A percentile compares a stretch with the other conserved stretches of the same genome.
phyloP scores from a whole-genome alignment of 2,113 vertebrate genomes.

The Charina bottae region DNA sequence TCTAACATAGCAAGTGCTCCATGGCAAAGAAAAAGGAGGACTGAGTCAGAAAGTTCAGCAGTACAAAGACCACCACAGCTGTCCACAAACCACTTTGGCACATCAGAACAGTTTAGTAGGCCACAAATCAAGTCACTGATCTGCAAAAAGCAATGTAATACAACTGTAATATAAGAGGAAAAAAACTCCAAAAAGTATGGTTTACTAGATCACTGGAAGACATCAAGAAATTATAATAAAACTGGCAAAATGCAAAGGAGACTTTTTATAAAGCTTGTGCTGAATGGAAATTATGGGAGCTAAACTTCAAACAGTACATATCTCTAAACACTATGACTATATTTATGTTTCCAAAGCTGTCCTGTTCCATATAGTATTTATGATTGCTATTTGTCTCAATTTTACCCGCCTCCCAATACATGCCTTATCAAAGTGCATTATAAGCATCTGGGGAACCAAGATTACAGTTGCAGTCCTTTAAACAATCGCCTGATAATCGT shows the following conservation, averaged over 20 bases:
- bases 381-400: not conserved
- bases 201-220: not conserved
- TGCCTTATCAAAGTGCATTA: not conserved
- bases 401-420: not conserved
- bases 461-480: not conserved
- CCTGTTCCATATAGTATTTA: not conserved
- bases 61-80: constrained; percentile 76
- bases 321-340: too few relatives aligned
- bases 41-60: constrained; percentile 52
- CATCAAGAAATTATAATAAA: not conserved
- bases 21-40: constrained; percentile 87
- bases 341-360: not conserved
- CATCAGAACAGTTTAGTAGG: constrained; percentile 29
- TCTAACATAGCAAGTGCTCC: constrained; percentile 92
- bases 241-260: not conserved
- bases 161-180: not conserved
- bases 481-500: not conserved
- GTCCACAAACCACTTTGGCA: constrained; percentile 80
- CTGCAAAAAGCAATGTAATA: constrained; percentile 66
- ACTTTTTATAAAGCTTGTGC: not conserved
- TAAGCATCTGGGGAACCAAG: not conserved
- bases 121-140: constrained; percentile 79
- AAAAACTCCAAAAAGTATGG: not conserved
- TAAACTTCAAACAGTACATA: not conserved
- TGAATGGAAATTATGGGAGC: not conserved